These are phyloP conservation scores for Mycteria americana DNA, from an alignment of 2,797 vertebrate species.

Conservation along the genomic window DNA sequence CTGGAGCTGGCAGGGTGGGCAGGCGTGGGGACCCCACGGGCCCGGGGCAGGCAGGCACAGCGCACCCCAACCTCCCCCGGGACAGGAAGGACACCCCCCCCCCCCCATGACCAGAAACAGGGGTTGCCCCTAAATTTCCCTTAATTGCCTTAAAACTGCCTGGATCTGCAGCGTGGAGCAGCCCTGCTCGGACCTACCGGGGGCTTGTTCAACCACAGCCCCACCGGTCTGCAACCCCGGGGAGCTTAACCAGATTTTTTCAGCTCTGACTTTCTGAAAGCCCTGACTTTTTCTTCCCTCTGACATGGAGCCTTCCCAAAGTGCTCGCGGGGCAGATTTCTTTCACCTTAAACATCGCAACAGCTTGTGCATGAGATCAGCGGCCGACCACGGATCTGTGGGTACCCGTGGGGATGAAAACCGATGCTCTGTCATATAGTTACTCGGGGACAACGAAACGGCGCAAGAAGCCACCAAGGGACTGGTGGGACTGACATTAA, in stretches of 20 bases:
- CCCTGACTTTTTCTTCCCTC: not conserved
- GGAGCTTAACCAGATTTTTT: not conserved
- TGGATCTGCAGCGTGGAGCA: not conserved
- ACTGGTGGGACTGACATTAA: not conserved
- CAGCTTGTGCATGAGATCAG: not conserved
- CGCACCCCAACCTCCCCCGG: not conserved
- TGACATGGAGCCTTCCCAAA: not conserved
- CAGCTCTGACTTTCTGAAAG: not conserved
- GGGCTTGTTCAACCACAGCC: not conserved
- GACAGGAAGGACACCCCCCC: not conserved
- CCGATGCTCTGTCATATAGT: not conserved
- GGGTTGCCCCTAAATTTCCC: not conserved
- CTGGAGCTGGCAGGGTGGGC: fast-evolving
- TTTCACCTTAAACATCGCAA: not conserved
- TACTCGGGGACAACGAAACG: not conserved
- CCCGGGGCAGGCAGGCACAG: not conserved
- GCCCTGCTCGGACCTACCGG: not conserved
- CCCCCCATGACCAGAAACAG: not conserved
- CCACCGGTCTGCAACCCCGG: not conserved
- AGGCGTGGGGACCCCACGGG: fast-evolving
- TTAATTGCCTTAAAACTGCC: not conserved
- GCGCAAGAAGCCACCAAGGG: not conserved
- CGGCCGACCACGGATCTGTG: not conserved
- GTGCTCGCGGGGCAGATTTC: not conserved
- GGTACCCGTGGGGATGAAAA: not conserved